Evolutionary conservation across 2,888 invertebrate genomes (phyloP).

Genomic region (Argyresthia goedartella): DNA sequence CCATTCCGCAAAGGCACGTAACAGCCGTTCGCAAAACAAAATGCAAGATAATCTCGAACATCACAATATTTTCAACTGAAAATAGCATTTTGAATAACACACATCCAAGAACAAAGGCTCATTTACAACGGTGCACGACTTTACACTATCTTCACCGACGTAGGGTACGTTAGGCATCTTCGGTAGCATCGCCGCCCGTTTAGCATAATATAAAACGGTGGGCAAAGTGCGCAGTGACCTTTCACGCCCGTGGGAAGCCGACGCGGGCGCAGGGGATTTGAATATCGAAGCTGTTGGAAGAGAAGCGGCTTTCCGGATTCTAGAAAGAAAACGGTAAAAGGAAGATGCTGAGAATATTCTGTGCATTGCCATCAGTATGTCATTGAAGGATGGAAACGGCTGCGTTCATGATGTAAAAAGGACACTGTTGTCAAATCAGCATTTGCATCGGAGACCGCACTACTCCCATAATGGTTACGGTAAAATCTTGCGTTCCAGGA

Average conservation of each 20-base stretch:
- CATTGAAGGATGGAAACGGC: no score
- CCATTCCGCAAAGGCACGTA: no score
- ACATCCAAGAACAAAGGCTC: slow-evolving; percentile 3
- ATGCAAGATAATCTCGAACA: no score
- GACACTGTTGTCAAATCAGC: no score
- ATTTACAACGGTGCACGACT: slow-evolving; percentile 3
- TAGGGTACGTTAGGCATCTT: slow-evolving; percentile 22
- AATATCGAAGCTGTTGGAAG: slow-evolving; percentile 19
- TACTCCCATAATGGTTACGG: no score
- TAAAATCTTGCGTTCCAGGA: slow-evolving; percentile 10
- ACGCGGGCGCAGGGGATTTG: slow-evolving; percentile 21
- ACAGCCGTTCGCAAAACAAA: no score
- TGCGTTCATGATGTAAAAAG: no score
- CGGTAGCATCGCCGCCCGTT: slow-evolving; percentile 28
- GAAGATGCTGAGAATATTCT: no score
- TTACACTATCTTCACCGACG: neutral
- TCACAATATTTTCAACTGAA: neutral
- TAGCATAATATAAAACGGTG: slow-evolving; percentile 39
- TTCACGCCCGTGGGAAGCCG: slow-evolving; percentile 23
- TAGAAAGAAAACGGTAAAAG: no score
- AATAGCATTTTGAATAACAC: neutral
- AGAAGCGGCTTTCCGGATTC: no score
- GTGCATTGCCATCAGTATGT: no score
- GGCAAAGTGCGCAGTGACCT: slow-evolving; percentile 37
- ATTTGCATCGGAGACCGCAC: no score